Percentiles rank a stretch among this genome's conserved stretches.
phyloP scores from a whole-genome alignment of 2,888 invertebrate species.

The Sylvicola cinctus region DNA sequence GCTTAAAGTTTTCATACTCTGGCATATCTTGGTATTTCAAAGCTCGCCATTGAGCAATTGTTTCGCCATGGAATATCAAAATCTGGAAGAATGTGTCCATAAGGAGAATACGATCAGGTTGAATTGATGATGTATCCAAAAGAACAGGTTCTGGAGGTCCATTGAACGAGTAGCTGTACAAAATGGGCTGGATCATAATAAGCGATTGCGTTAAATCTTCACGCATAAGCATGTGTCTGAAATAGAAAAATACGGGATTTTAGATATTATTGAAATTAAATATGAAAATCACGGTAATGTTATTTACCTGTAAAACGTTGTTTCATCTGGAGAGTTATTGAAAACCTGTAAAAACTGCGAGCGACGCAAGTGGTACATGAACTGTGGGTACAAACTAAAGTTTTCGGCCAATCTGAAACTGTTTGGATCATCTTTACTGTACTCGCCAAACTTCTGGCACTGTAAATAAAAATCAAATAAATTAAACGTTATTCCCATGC shows the following conservation, averaged over 20 bases:
- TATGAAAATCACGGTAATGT: constrained; percentile 1
- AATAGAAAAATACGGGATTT: too few relatives aligned
- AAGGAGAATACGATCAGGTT: constrained; percentile 87
- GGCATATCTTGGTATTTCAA: constrained; percentile 91
- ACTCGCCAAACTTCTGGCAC: constrained; percentile 99
- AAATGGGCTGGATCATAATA: constrained; percentile 98
- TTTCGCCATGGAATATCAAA: constrained; percentile 97
- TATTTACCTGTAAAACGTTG: constrained; percentile 78
- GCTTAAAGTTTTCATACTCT: constrained; percentile 94
- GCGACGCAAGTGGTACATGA: constrained; percentile 96
- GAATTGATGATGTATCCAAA: constrained; percentile 92
- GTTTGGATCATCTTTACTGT: constrained; percentile 90
- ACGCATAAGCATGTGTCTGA: constrained; percentile 86
- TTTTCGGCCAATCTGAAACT: constrained; percentile 91
- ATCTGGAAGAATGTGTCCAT: constrained; percentile 99
- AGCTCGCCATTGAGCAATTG: constrained; percentile 93
- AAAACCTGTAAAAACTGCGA: constrained; percentile 99
- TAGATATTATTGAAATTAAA: constrained; percentile 6
- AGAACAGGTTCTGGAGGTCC: constrained; percentile 95
- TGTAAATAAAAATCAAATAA: constrained; percentile 24
- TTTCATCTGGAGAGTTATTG: constrained; percentile 99
- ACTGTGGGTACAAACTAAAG: constrained; percentile 96
- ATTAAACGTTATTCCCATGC: background rate
- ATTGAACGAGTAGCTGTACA: constrained; percentile 96
- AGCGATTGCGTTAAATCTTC: constrained; percentile 94